These are phyloP conservation scores for Radopholus similis DNA, from an alignment of 1,140 invertebrate species.

Conservation along the genomic window DNA sequence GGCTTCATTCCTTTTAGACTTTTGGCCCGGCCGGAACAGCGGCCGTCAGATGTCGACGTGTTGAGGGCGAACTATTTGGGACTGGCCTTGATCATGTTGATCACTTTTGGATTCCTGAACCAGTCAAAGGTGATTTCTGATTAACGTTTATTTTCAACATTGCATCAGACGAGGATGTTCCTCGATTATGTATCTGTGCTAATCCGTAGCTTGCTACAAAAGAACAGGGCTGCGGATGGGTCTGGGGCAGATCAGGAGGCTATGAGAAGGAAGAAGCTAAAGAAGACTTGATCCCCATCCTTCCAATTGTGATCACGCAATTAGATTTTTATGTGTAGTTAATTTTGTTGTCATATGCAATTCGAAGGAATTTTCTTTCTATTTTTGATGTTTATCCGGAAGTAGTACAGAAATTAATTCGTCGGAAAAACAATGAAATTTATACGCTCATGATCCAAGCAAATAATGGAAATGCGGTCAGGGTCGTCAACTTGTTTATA, in stretches of 20 bases:
- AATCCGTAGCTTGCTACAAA: too few relatives aligned
- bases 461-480: too few relatives aligned
- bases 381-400: slow-evolving; percentile 14
- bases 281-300: too few relatives aligned
- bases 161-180: too few relatives aligned
- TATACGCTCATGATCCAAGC: too few relatives aligned
- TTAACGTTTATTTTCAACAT: too few relatives aligned
- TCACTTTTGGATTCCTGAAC: slow-evolving; percentile 24
- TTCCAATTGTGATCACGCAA: too few relatives aligned
- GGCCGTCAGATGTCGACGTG: background rate
- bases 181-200: too few relatives aligned
- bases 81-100: slow-evolving; percentile 7
- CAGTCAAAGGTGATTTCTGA: slow-evolving; percentile 27
- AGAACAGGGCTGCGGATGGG: background rate
- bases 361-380: slow-evolving; percentile 14
- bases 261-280: too few relatives aligned
- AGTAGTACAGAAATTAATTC: slow-evolving; percentile 13
- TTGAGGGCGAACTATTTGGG: slow-evolving; percentile 11
- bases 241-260: too few relatives aligned
- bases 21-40: background rate
- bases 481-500: too few relatives aligned
- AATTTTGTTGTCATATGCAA: slow-evolving; percentile 3
- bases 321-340: background rate
- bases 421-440: too few relatives aligned
- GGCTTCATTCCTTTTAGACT: background rate